These are phyloP conservation scores for Ips nitidus DNA, from an alignment of 1,140 invertebrate genomes.

Conservation along the genomic window DNA sequence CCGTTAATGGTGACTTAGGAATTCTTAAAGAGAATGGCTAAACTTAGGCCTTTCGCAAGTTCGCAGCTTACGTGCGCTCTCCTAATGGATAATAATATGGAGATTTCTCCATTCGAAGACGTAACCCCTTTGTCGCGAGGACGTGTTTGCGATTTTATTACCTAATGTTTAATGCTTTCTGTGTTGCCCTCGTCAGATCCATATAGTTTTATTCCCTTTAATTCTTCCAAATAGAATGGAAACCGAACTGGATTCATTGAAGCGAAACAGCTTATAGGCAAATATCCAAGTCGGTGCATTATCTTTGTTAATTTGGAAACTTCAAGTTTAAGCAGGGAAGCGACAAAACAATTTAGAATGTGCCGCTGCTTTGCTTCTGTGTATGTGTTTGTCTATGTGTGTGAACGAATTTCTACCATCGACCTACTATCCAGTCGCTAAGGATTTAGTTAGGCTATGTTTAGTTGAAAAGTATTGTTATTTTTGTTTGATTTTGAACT, in stretches of 20 bases:
- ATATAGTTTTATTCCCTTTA: slow-evolving; percentile 9
- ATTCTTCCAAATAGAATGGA: slow-evolving; percentile 2
- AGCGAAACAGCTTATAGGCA: slow-evolving; percentile 18
- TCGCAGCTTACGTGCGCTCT: slow-evolving; percentile 34
- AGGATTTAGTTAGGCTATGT: too few relatives aligned
- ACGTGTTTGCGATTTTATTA: slow-evolving; percentile 22
- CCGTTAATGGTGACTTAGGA: slow-evolving; percentile 37
- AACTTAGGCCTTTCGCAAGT: slow-evolving; percentile 36
- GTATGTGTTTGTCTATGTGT: slow-evolving; percentile 14
- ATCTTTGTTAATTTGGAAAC: slow-evolving; percentile 41
- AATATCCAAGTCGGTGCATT: slow-evolving; percentile 37
- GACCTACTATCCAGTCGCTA: too few relatives aligned
- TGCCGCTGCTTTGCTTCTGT: slow-evolving; percentile 30
- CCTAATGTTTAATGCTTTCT: slow-evolving; percentile 31
- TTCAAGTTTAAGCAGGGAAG: slow-evolving; percentile 35
- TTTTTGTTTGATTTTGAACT: too few relatives aligned
- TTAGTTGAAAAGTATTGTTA: too few relatives aligned
- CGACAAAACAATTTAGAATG: slow-evolving; percentile 36
- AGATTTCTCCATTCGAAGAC: slow-evolving; percentile 35
- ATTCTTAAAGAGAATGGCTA: slow-evolving; percentile 37
- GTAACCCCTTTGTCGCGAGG: slow-evolving; percentile 31
- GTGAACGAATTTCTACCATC: not conserved
- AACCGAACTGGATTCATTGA: slow-evolving; percentile 24
- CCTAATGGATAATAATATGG: slow-evolving; percentile 35
- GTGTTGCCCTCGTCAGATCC: not conserved